Evolutionary conservation across 2,113 vertebrate species (phyloP), one percentile per base, ranked within the genome.

Genomic region (Tragelaphus imberbis): DNA sequence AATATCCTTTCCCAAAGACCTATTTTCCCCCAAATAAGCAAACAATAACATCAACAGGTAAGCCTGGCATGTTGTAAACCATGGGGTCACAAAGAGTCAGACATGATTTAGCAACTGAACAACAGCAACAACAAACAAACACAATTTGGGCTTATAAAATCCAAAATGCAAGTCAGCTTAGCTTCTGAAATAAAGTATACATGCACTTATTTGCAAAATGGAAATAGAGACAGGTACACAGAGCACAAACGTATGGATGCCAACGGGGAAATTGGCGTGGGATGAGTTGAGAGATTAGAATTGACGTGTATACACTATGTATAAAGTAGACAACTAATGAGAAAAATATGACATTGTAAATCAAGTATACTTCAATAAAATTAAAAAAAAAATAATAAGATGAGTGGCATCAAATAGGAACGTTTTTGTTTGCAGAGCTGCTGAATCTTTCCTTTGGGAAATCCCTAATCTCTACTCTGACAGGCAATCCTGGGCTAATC

Each of bases 181-280:
- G 25, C 11, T 17, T 86, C 75, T 81, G 27, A 49, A 75, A 40
- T 44, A 58, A 88, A 95, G 53, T 12, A 77, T 30, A 30, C 40
- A 77, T 14, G 1, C 2, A 77, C 71, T 77, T 40, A 75, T 6
- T 36, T 75, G 68, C n/a, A 40, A 25, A 40, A 21, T 36, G 44
- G 36, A 75, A 27, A 14, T 27, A 27, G 40, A 77, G 5, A 77
- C 71, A 27, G 12, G 14, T 25, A 77, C 40, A 3, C 71, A 77
- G 71, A 77, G 23, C 27, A 44, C 71, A 44, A 44, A 44, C 0
- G 1, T 6, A 44, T 44, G 40, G 40, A 44, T 77, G 25, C 71
- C 40, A 27, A 14, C 0, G 6, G 23, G 40, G 40, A 77, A 44
- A 44, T 44, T 3, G 36, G 36, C 0, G 11, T 25, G 36, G 36